Base-by-base conservation (phyloP, 2,888 invertebrate species). In the Rambutsinella grinnellia region DNA sequence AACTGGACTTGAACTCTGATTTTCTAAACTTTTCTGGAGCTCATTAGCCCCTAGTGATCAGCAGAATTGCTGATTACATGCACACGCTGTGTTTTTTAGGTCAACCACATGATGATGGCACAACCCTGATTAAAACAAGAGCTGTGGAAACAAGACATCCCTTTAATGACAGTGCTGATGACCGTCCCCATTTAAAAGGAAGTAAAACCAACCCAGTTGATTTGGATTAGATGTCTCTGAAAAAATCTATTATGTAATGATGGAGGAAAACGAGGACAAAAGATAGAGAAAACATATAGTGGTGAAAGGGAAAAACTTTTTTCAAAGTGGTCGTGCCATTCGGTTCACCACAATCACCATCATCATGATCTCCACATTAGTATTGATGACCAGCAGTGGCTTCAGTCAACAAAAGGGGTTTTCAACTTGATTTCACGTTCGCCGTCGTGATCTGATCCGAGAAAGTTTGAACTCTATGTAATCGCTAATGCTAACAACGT, bases 361-460 rank as follows among this genome's bases (percentile, higher is more conserved):
- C 28, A 28, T 21, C 21, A 36, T n/a, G 24, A 58, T 27, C 21
- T 62, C 23, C 63, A 47, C 71, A 71, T 71, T 71, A 71, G 71
- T 71, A 71, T 71, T 71, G 71, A 71, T 71, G 71, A 71, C 71
- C 71, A 71, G 71, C 63, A 57, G 49, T 58, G 17, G 54, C 19
- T 49, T 5, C 5, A 19, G 49, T 49, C n/a, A 49, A 51, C 44
- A 57, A 60, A 60, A 24, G 60, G 28, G 10, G 5, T 36, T 49
- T 27, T 51, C 26, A 26, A 49, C 51, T 70, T 70, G 68, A 68
- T 70, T 70, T 70, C 61, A 70, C 70, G 70, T 23, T 70, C 24
- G 44, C 60, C 61, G 27, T 53, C 46, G 56, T 62, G 54, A 70
- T 62, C 70, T 24, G 57, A 46, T 60, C 46, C 57, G 24, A 15